Base-by-base conservation (phyloP, 2,888 invertebrate genomes). In the Isoperla grammatica region DNA sequence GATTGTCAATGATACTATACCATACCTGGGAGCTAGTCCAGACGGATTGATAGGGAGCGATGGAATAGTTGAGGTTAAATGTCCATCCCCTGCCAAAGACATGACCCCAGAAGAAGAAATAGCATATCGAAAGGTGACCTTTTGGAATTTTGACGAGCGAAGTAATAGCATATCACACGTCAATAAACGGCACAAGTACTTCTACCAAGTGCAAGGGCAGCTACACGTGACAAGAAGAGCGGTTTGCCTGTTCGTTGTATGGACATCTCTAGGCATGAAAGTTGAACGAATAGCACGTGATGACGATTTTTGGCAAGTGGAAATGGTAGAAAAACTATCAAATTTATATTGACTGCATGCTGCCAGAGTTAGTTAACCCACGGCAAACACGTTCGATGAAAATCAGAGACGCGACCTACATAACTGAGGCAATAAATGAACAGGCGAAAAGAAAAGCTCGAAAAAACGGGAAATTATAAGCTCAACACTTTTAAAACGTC, bases 341-440 rank as follows among this genome's bases (percentile, higher is more conserved):
- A 2, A 61, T 65, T 35, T 64, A 62, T 17, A n/a, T 37, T 20
- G 12, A 64, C 2, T 61, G 60, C 40, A 40, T 65, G 9, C 35
- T 64, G 11, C 64, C 65, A 1, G 64, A 65, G 56, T 37, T 65
- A 2, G 29, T 63, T 1, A 64, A 65, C 45, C 45, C 60, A 35
- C 40, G 63, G 3, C 48, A 48, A 11, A 1, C 48, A n/a, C 23
- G 37, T 15, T 48, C 57, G 2, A 23, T 57, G 37, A 35, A 22
- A 13, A 57, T 57, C 12, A 12, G 48, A n/a, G 37, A 57, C 15
- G 48, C 57, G 15, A 3, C 35, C 19, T 57, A 57, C 15, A 48
- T 57, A 6, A 37, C 5, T n/a, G 55, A 55, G 2, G 55, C 55
- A 13, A 45, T 2, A 17, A 19, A 15, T 2, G 3, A 45, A 45